phyloP scores from a whole-genome alignment of 2,113 vertebrate genomes.

The Cranoglanis bouderius region DNA sequence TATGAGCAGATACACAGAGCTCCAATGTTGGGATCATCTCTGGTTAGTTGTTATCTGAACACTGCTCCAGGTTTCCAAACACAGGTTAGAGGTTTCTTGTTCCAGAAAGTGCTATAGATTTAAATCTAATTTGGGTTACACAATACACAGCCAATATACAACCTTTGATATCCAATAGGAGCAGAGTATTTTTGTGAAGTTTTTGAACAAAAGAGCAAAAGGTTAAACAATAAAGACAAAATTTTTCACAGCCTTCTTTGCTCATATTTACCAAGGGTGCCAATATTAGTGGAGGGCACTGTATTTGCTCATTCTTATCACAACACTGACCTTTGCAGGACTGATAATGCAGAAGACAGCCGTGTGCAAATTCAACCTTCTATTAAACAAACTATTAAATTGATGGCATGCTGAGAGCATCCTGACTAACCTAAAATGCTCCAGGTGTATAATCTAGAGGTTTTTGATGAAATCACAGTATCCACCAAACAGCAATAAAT shows the following conservation, averaged over 20 bases:
- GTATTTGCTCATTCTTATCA: background rate
- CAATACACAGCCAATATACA: no score
- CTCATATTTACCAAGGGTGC: no score
- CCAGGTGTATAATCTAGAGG: background rate
- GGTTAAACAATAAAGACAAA: no score
- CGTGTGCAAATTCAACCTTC: background rate
- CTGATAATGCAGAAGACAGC: background rate
- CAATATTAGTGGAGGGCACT: no score
- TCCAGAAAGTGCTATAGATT: background rate
- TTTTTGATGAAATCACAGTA: background rate
- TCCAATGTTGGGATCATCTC: background rate
- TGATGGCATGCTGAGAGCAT: background rate
- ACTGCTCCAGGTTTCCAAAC: background rate
- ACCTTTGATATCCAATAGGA: no score
- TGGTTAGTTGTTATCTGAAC: background rate
- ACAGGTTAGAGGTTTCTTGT: background rate
- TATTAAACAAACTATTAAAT: background rate
- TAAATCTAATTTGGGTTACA: background rate
- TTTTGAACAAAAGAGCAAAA: no score
- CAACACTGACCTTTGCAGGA: background rate
- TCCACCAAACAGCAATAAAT: background rate
- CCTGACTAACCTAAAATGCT: background rate
- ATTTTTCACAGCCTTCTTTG: no score
- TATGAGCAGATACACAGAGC: background rate
- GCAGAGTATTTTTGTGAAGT: no score